Percentiles rank a stretch among this genome's conserved stretches.
These are phyloP conservation scores for Mustela nigripes DNA, from an alignment of 2,113 vertebrate species.

Conservation along the genomic window DNA sequence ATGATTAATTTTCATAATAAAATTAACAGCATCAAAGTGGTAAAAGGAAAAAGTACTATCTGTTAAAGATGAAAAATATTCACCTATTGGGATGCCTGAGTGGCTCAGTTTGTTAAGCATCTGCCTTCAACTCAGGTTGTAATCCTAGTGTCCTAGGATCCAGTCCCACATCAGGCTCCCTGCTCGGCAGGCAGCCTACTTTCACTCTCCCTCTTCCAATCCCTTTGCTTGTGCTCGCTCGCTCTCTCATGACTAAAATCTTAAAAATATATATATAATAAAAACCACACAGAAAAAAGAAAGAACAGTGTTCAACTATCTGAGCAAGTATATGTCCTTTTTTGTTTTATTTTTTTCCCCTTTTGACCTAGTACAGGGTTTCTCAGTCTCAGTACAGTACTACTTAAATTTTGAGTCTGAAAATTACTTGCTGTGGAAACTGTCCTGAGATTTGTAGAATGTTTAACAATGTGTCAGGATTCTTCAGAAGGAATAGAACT, in stretches of 20 bases:
- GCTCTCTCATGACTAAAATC: neutral
- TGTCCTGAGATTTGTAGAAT: neutral
- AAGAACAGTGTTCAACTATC: neutral
- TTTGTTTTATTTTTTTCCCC: neutral
- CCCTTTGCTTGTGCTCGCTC: neutral
- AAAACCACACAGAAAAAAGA: too few relatives aligned
- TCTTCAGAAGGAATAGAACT: neutral
- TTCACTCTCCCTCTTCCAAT: neutral
- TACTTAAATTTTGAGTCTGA: neutral
- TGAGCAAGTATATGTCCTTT: neutral
- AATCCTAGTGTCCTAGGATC: neutral
- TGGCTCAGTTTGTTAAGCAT: neutral
- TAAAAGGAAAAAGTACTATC: neutral
- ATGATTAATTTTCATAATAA: neutral
- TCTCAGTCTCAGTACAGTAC: neutral
- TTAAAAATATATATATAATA: neutral
- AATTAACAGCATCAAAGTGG: conserved; percentile 10
- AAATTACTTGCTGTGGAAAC: neutral
- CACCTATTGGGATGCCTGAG: neutral
- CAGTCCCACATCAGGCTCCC: too few relatives aligned
- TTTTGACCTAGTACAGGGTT: neutral
- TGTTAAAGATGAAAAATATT: neutral
- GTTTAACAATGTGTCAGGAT: neutral
- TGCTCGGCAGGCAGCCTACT: neutral
- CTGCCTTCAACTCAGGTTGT: neutral